Percentiles rank a stretch among this genome's conserved stretches.
Evolutionary conservation across 1,140 invertebrate genomes (phyloP).

Genomic region (Notospermus geniculatus): DNA sequence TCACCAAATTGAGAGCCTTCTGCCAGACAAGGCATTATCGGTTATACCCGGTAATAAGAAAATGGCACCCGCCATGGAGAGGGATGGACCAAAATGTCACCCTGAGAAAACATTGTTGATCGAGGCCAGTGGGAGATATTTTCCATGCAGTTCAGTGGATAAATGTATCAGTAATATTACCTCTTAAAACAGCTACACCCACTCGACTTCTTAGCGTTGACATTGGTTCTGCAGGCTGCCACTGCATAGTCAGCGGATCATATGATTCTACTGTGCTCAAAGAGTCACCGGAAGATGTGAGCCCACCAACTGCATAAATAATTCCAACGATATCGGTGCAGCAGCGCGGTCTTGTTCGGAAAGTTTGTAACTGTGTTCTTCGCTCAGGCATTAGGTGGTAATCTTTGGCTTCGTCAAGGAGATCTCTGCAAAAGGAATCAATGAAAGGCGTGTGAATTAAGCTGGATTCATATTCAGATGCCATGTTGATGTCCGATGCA

Average conservation of each 20-base stretch:
- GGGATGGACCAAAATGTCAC: too few relatives aligned
- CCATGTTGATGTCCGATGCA: too few relatives aligned
- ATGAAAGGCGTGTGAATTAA: too few relatives aligned
- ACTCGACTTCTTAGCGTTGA: conserved; percentile 79
- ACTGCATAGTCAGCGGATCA: conserved; percentile 71
- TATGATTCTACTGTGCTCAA: conserved; percentile 84
- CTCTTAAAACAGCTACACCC: conserved; percentile 74
- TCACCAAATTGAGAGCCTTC: too few relatives aligned
- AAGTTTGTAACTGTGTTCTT: conserved; percentile 68
- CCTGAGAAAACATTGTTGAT: too few relatives aligned
- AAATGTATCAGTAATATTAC: conserved; percentile 55
- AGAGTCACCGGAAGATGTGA: conserved; percentile 79
- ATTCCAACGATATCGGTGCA: conserved; percentile 73
- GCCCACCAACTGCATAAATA: conserved; percentile 84
- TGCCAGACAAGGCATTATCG: too few relatives aligned
- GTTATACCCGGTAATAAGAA: too few relatives aligned
- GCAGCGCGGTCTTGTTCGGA: conserved; percentile 72
- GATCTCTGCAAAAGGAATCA: conserved; percentile 37
- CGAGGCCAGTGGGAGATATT: too few relatives aligned
- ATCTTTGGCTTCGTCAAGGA: conserved; percentile 53
- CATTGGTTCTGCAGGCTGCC: conserved; percentile 82
- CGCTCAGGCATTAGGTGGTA: conserved; percentile 71
- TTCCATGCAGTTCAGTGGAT: too few relatives aligned
- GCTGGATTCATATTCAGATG: too few relatives aligned
- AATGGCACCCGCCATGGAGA: too few relatives aligned